Evolutionary conservation across 1,140 invertebrate species (phyloP), one percentile per base, ranked within the genome.

Genomic region (Lordiphosa stackelbergi): DNA sequence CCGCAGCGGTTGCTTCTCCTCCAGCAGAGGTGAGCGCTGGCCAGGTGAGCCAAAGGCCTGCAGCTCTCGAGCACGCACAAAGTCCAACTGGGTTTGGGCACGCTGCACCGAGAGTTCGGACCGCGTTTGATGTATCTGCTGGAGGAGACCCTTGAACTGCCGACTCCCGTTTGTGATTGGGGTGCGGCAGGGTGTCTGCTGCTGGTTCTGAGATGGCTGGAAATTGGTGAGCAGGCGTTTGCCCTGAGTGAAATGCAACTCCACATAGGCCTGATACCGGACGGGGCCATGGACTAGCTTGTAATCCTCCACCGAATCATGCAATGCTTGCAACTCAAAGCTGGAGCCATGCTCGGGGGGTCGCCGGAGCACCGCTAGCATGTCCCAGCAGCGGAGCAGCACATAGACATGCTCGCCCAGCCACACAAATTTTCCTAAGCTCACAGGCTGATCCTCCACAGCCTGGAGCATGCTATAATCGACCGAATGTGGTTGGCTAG

Each of bases 1-100:
- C 0, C 61, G 61, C 8, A 84, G 9, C 24, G 69, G 40, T 38
- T 77, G 72, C 41, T 83, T 83, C 49, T 83, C 77, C 22, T 84
- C 78, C 13, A 83, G 58, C 13, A 84, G 16, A 10, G 61, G 46
- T 0, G 77, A 73, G 0, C 77, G 73, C 45, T 63, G 47, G 3
- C 48, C 57, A 2, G 78, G 64, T 9, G 37, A 31, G 0, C 72
- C 77, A 12, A 77, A 83, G 5, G 41, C 12, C 11, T 61, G 38
- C 7, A 49, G 48, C 1, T 83, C 72, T 12, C 42, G 46, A 0
- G 13, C 28, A 1, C 40, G 55, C 24, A 36, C 9, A 16, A 83
- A 66, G 11, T 83, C 72, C 51, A 35, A 40, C 2, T 73, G 69
- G 0, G 77, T 83, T n/a, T 77, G 56, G 0, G 37, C 40, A 1